A percentile compares a stretch with the other conserved stretches of the same genome.
Evolutionary conservation across 2,797 vertebrate species (phyloP).

Genomic region (Cossypha heuglini): DNA sequence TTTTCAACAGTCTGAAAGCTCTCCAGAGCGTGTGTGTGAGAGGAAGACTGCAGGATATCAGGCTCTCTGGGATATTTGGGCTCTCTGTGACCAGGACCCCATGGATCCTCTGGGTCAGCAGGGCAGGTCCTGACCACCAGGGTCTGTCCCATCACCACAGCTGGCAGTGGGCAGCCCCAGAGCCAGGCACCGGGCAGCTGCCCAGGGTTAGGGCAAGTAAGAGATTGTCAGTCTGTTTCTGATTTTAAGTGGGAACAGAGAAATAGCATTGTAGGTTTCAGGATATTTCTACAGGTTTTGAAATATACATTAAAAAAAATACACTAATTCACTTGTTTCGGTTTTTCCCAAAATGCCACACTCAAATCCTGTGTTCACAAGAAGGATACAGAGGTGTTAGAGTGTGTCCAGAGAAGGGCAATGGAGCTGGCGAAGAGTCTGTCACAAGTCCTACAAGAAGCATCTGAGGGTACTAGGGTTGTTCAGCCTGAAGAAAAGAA

Average conservation of each 20-base stretch:
- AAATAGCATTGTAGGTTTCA: not conserved
- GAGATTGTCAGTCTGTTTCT: not conserved
- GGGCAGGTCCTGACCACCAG: not conserved
- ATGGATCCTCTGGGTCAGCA: rapidly evolving
- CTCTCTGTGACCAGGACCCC: rapidly evolving
- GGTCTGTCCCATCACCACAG: not conserved
- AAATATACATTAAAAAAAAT: not conserved
- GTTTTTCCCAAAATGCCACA: not conserved
- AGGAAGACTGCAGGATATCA: not conserved
- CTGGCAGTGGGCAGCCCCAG: not conserved
- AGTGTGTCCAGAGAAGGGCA: not conserved
- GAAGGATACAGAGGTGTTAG: not conserved
- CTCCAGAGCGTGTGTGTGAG: rapidly evolving
- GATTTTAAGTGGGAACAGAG: not conserved
- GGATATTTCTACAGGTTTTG: not conserved
- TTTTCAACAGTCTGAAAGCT: not conserved
- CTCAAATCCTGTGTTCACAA: not conserved
- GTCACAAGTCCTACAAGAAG: not conserved
- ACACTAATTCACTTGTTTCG: not conserved
- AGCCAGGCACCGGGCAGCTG: not conserved
- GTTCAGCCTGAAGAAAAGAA: not conserved
- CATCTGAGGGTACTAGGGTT: not conserved
- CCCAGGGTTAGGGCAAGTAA: not conserved
- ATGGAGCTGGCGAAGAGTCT: not conserved
- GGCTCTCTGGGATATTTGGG: too few species aligned